Conservation (phyloP, 2,113 vertebrate genomes). For the Ornithorhynchus anatinus region DNA sequence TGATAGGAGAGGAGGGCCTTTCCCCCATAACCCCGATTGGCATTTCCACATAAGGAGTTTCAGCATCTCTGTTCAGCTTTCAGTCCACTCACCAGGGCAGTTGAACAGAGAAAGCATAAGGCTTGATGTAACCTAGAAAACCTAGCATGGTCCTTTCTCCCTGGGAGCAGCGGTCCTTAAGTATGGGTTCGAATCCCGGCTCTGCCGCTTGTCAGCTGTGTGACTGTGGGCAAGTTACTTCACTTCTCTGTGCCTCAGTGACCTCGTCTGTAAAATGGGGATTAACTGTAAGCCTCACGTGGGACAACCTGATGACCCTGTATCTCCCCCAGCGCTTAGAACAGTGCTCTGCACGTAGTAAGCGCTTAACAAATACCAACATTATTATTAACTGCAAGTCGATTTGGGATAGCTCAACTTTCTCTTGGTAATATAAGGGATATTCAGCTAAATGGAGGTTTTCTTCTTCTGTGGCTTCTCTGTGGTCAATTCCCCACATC, state of each 20-base stretch:
- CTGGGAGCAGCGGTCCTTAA: neutral
- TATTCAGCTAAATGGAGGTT: slow-evolving; percentile 44
- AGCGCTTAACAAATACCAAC: no score
- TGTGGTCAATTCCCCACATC: neutral
- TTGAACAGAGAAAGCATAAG: neutral
- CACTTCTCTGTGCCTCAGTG: no score
- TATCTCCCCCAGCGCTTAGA: no score
- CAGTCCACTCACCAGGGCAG: neutral
- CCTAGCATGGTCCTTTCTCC: neutral
- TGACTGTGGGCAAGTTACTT: no score
- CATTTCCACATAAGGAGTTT: slow-evolving; percentile 4
- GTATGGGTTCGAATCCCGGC: no score
- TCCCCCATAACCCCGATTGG: neutral
- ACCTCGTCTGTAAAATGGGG: no score
- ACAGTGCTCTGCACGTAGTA: no score
- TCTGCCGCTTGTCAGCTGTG: no score
- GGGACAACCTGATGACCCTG: no score
- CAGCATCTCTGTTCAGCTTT: slow-evolving; percentile 11
- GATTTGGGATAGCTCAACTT: no score
- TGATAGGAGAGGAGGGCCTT: neutral
- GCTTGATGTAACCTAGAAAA: slow-evolving; percentile 17
- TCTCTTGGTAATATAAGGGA: slow-evolving; percentile 55
- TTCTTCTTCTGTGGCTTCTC: slow-evolving; percentile 22
- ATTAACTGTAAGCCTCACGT: no score
- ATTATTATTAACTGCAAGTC: no score